Conservation (phyloP, 2,797 vertebrate genomes). For the Microctenopoma lineatum region DNA sequence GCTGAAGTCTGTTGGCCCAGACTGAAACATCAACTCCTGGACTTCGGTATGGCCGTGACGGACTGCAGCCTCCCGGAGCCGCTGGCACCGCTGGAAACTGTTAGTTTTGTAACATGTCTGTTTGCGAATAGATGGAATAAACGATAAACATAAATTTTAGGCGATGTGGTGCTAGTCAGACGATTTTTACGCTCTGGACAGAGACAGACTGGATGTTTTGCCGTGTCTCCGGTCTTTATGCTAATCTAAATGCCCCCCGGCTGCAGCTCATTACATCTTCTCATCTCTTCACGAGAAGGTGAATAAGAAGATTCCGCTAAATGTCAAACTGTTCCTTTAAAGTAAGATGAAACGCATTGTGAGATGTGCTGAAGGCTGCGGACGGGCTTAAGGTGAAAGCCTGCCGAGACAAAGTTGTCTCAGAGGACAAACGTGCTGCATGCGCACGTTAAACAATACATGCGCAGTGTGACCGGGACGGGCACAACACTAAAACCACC, state of each 20-base stretch:
- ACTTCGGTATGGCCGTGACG: not conserved
- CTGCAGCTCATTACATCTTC: slow-evolving; percentile 22
- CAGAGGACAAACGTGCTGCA: slow-evolving; percentile 15
- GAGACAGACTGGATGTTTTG: slow-evolving; percentile 2
- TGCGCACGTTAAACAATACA: not conserved
- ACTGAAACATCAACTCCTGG: not conserved
- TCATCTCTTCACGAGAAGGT: slow-evolving; percentile 27
- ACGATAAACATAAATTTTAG: slow-evolving; percentile 3
- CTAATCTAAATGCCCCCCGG: slow-evolving; percentile 31
- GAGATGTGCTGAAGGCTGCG: slow-evolving; percentile 22
- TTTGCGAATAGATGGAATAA: slow-evolving; percentile 6
- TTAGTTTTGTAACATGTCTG: not conserved
- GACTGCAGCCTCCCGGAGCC: not conserved
- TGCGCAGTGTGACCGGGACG: not conserved
- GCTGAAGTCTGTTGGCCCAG: not conserved
- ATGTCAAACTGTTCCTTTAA: slow-evolving; percentile 35
- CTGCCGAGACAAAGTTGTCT: not conserved
- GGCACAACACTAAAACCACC: slow-evolving; percentile 16
- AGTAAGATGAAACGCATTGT: slow-evolving; percentile 21
- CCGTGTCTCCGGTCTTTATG: slow-evolving; percentile 21
- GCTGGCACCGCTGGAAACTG: not conserved
- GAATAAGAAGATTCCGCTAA: slow-evolving; percentile 28
- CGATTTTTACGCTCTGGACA: slow-evolving; percentile 21
- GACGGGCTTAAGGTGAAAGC: slow-evolving; percentile 19
- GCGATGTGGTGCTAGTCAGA: not conserved